These are phyloP conservation scores for Mimas tiliae DNA, from an alignment of 2,888 invertebrate species.

Conservation along the genomic window DNA sequence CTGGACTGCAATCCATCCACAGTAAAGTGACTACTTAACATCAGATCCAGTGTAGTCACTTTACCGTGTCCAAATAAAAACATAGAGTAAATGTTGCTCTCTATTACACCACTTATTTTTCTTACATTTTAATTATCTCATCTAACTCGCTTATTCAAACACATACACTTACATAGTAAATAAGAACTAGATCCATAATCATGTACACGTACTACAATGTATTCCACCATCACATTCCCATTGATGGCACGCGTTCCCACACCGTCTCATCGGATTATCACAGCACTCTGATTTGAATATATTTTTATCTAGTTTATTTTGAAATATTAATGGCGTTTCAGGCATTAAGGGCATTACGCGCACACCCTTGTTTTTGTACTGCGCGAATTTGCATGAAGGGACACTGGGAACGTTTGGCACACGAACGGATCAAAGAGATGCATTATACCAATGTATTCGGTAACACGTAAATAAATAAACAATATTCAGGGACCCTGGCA, in stretches of 20 bases:
- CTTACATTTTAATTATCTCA: too few relatives aligned
- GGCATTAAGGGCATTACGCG: conserved; percentile 77
- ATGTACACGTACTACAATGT: neutral
- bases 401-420: conserved; percentile 62
- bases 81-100: too few relatives aligned
- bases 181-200: too few relatives aligned
- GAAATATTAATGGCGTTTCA: conserved; percentile 80
- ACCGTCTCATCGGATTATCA: conserved; percentile 51
- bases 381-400: conserved; percentile 70
- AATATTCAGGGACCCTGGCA: conserved; percentile 42
- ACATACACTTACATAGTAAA: too few relatives aligned
- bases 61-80: too few relatives aligned
- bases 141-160: too few relatives aligned
- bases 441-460: conserved; percentile 74
- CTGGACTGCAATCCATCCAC: too few relatives aligned
- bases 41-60: too few relatives aligned
- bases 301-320: conserved; percentile 79
- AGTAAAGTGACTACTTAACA: too few relatives aligned
- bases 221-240: neutral
- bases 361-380: conserved; percentile 77
- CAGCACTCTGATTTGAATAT: conserved; percentile 63
- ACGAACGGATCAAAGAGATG: conserved; percentile 66
- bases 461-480: conserved; percentile 82
- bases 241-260: conserved; percentile 41
- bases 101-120: too few relatives aligned